Base-by-base conservation (phyloP, 2,113 vertebrate genomes). In the Pterocles orientalis region DNA sequence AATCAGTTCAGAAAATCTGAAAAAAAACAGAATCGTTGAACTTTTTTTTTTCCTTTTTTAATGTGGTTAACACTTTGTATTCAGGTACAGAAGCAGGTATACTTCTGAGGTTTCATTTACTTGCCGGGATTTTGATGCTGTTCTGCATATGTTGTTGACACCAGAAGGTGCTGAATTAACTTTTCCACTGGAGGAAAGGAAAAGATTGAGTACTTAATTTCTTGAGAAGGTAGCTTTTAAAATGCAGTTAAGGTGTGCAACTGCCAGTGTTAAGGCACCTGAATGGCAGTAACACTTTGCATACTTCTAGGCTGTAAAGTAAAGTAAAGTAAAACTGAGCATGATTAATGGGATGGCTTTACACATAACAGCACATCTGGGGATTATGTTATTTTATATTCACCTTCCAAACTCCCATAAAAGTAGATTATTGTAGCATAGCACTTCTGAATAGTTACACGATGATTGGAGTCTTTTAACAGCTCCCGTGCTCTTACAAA, bases 321-420 rank as follows among this genome's bases (percentile, higher is more conserved):
- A 95, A 95, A 95, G 50, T 85, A 61, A 91, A 95, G 93, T 90
- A 95, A 95, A 95, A 94, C 61, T 62, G 84, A 91, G 78, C 47
- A 29, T 95, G 96, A 97, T 95, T 94, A 95, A 97, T 95, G 91
- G 82, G 73, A 87, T 82, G 90, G 50, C 82, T 95, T 80, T 90
- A 79, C 87, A 87, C 78, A 72, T 82, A 95, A 95, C 84, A 90
- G 90, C 91, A 88, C 94, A 95, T 70, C 91, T 95, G 94, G 87
- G 78, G 85, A 88, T 96, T 95, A 39, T 85, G 90, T 85, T 95
- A 93, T 94, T 97, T 91, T 94, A 93, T 95, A 96, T 96, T 94
- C 94, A 90, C 75, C 89, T 96, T 95, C 89, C 82, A 85, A 94
- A 93, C 91, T 96, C 84, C 82, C 87, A 95, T 96, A 95, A 95